Conservation (phyloP, 2,888 invertebrate genomes). For the Chrysopilus asiliformis region DNA sequence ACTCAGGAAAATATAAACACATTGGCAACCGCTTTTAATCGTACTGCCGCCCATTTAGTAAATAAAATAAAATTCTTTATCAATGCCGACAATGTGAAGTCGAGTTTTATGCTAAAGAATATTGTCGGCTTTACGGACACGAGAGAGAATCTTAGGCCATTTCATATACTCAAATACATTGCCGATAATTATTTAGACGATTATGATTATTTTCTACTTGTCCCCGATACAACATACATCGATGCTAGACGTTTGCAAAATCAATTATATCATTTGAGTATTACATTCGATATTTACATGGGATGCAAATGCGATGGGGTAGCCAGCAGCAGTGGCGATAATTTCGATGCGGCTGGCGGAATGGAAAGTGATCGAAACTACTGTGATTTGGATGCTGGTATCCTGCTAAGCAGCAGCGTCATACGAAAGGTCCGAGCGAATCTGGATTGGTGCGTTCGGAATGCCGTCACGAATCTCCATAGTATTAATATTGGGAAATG, state of each 20-base stretch:
- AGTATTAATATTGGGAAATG: slow-evolving; percentile 84
- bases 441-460: slow-evolving; percentile 81
- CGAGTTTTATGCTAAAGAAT: slow-evolving; percentile 46
- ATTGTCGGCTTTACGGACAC: slow-evolving; percentile 82
- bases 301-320: slow-evolving; percentile 41
- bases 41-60: slow-evolving; percentile 69
- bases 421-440: slow-evolving; percentile 61
- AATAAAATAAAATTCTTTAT: slow-evolving; percentile 75
- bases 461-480: slow-evolving; percentile 67
- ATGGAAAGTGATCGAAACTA: slow-evolving; percentile 29
- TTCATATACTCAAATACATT: slow-evolving; percentile 80
- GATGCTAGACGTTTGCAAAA: slow-evolving; percentile 62
- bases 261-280: slow-evolving; percentile 63
- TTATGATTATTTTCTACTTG: slow-evolving; percentile 85
- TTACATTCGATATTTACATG: slow-evolving; percentile 73
- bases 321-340: no score
- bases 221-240: slow-evolving; percentile 73
- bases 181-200: slow-evolving; percentile 78
- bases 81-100: slow-evolving; percentile 41
- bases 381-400: slow-evolving; percentile 58
- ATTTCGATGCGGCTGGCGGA: slow-evolving; percentile 19
- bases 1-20: slow-evolving; percentile 57
- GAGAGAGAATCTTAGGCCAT: slow-evolving; percentile 59
- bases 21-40: slow-evolving; percentile 73
- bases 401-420: slow-evolving; percentile 77